Evolutionary conservation across 1,140 invertebrate species (phyloP).

Genomic region (Drosophila watanabei): DNA sequence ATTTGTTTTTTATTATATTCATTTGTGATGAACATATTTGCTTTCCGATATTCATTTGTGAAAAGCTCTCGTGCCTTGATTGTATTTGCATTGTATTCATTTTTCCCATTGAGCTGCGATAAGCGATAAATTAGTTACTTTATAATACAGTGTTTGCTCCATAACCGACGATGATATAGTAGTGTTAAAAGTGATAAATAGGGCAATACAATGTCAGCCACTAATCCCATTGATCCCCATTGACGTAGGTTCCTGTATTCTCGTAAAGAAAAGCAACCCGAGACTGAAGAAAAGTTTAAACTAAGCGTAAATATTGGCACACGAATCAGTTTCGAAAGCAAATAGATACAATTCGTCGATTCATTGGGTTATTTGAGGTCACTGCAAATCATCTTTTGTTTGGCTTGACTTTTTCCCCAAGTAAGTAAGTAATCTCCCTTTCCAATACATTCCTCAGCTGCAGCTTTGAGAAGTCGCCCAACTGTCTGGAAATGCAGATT

Average conservation of each 20-base stretch:
- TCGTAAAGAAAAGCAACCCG: conserved; percentile 11
- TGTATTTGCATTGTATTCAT: conserved; percentile 9
- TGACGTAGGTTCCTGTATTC: conserved; percentile 36
- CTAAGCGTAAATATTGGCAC: conserved; percentile 18
- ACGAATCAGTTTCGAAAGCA: conserved; percentile 25
- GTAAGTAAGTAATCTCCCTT: conserved; percentile 20
- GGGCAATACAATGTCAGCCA: conserved; percentile 21
- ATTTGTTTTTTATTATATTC: conserved; percentile 21
- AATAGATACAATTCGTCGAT: conserved; percentile 16
- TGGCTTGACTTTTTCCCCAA: not conserved
- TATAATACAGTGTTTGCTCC: conserved; percentile 22
- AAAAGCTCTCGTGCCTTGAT: conserved; percentile 21
- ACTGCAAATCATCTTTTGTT: conserved; percentile 26
- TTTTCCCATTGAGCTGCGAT: conserved; percentile 40
- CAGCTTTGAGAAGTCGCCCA: conserved; percentile 42
- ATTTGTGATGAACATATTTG: conserved; percentile 30
- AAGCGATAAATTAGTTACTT: conserved; percentile 43
- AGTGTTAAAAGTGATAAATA: conserved; percentile 46
- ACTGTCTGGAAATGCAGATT: conserved; percentile 49
- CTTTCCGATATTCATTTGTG: conserved; percentile 26
- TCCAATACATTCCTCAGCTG: conserved; percentile 2
- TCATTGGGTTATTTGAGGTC: conserved; percentile 41
- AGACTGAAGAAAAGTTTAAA: conserved; percentile 34
- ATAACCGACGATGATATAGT: conserved; percentile 1
- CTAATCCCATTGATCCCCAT: conserved; percentile 46